Conservation (phyloP, 2,888 invertebrate species). For the Flabesymbios commensalis region DNA sequence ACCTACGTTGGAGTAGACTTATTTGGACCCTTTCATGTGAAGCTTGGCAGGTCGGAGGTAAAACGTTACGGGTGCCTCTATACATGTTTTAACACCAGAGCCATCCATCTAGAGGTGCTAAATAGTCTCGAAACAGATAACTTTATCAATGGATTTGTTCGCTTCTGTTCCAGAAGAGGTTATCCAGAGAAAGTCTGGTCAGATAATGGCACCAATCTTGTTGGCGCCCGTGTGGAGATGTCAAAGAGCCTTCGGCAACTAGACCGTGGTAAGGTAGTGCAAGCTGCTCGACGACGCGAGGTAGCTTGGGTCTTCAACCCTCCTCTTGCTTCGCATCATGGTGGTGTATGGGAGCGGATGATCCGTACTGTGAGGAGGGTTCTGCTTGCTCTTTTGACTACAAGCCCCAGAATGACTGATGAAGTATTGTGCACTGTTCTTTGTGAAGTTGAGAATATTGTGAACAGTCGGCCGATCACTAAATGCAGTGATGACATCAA, state of each 20-base stretch:
- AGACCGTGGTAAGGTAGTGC: too few relatives aligned
- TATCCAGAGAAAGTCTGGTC: slow-evolving; percentile 24
- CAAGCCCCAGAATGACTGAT: slow-evolving; percentile 11
- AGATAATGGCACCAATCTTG: slow-evolving; percentile 30
- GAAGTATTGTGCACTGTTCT: slow-evolving; percentile 24
- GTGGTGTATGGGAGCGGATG: slow-evolving; percentile 32
- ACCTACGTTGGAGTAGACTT: slow-evolving; percentile 22
- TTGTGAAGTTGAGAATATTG: slow-evolving; percentile 26
- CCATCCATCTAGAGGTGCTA: slow-evolving; percentile 28
- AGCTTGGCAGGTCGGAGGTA: slow-evolving; percentile 18
- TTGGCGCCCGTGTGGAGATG: slow-evolving; percentile 10
- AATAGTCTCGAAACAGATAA: slow-evolving; percentile 12
- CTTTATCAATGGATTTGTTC: too few relatives aligned
- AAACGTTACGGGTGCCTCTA: slow-evolving; percentile 36
- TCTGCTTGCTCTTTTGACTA: slow-evolving; percentile 22
- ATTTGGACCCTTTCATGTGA: slow-evolving; percentile 35
- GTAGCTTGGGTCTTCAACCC: slow-evolving; percentile 28
- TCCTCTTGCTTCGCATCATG: slow-evolving; percentile 27
- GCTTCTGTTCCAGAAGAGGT: too few relatives aligned
- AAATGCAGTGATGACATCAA: slow-evolving; percentile 11
- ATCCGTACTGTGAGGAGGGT: slow-evolving; percentile 23
- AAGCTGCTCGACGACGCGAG: not conserved
- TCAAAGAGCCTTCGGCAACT: too few relatives aligned
- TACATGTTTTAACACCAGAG: slow-evolving; percentile 24
- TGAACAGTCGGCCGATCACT: slow-evolving; percentile 32